Percentiles rank a stretch among this genome's conserved stretches.
Evolutionary conservation across 2,113 vertebrate species (phyloP).

Genomic region (Dipodomys spectabilis): DNA sequence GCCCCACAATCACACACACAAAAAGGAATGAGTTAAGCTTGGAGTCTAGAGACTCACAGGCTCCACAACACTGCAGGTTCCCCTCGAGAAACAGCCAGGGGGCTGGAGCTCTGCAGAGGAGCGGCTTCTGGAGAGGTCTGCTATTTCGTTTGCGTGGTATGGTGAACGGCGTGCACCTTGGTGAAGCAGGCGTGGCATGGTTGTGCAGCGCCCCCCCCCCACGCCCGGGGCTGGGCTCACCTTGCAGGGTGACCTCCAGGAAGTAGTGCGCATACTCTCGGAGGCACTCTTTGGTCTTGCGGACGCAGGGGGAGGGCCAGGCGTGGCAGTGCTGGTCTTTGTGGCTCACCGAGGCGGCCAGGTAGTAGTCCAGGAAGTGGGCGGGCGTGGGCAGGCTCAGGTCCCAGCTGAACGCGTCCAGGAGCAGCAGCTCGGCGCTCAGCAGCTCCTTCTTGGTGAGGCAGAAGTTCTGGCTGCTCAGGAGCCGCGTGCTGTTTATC

Average conservation of each 20-base stretch:
- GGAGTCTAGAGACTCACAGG: too few species aligned
- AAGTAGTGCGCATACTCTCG: conserved; percentile 95
- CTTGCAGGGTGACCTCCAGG: conserved; percentile 94
- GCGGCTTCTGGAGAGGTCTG: too few species aligned
- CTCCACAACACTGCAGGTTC: too few species aligned
- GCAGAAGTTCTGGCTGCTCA: conserved; percentile 90
- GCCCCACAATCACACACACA: too few species aligned
- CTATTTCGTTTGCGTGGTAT: too few species aligned
- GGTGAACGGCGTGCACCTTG: neutral
- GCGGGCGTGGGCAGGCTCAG: conserved; percentile 94
- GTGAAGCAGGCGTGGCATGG: neutral
- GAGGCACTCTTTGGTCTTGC: conserved; percentile 92
- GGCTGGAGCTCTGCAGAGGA: too few species aligned
- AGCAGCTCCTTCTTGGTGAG: conserved; percentile 93
- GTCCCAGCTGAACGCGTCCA: conserved; percentile 95
- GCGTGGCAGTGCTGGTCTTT: conserved; percentile 91
- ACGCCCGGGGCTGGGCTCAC: conserved; percentile 75
- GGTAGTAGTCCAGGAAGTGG: conserved; percentile 98
- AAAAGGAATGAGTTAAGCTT: too few species aligned
- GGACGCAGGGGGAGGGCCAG: conserved; percentile 91
- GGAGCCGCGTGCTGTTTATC: conserved; percentile 90
- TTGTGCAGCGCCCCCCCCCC: too few species aligned
- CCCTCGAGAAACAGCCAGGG: too few species aligned
- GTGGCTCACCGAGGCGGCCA: conserved; percentile 90
- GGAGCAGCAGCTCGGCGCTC: conserved; percentile 91